Percentiles rank a stretch among this genome's conserved stretches.
These are phyloP conservation scores for Ciconia maguari DNA, from an alignment of 2,113 vertebrate genomes.

Conservation along the genomic window DNA sequence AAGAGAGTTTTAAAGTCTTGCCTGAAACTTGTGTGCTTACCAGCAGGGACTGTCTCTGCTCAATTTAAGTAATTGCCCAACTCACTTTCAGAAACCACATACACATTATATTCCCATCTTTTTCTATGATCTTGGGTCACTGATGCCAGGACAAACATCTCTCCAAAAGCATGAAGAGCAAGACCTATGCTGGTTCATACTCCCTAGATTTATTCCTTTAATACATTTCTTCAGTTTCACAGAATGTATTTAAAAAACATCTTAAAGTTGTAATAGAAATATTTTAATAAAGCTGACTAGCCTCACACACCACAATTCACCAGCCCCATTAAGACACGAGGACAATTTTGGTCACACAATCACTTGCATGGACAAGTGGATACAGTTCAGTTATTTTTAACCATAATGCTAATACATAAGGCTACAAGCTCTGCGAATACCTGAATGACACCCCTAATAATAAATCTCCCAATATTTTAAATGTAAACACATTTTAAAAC, in stretches of 20 bases:
- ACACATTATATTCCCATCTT: neutral
- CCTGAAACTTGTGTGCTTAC: neutral
- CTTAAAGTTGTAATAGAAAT: neutral
- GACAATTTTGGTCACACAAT: neutral
- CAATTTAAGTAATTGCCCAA: neutral
- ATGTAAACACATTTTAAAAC: neutral
- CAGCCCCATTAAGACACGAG: neutral
- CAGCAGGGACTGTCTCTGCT: neutral
- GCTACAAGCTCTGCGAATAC: neutral
- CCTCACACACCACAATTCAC: neutral
- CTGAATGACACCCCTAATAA: neutral
- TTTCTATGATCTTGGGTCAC: neutral
- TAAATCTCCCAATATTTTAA: neutral
- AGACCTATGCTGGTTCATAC: neutral
- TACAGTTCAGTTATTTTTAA: neutral
- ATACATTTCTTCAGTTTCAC: neutral
- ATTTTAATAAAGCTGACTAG: neutral
- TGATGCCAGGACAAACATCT: neutral
- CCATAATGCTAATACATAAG: neutral
- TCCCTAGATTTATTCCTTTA: neutral
- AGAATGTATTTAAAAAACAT: neutral
- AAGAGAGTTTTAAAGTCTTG: neutral
- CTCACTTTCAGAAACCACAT: neutral
- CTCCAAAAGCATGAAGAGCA: neutral
- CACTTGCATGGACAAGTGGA: neutral